Conservation (phyloP, 2,113 vertebrate species). For the Epinephelus moara region DNA sequence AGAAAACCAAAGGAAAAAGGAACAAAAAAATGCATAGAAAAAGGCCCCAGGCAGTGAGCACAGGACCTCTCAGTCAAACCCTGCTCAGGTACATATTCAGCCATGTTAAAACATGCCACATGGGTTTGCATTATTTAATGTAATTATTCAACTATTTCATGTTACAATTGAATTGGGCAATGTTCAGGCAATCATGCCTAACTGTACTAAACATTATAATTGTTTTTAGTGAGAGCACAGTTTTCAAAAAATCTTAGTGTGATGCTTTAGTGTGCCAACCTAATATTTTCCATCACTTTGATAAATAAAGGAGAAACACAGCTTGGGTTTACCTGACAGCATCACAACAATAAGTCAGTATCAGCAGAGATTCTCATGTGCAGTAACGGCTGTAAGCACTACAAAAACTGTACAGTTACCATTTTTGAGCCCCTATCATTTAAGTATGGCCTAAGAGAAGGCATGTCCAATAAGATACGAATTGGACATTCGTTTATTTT, state of each 20-base stretch:
- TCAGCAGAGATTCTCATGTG: background rate
- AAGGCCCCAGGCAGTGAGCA: slow-evolving; percentile 62
- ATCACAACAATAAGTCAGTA: background rate
- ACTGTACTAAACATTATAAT: background rate
- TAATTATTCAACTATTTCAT: slow-evolving; percentile 58
- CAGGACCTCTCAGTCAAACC: slow-evolving; percentile 6
- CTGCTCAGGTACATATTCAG: slow-evolving; percentile 43
- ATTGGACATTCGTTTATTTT: no score
- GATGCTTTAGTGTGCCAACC: background rate
- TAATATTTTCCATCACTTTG: background rate
- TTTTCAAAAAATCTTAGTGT: background rate
- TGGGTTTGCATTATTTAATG: slow-evolving; percentile 57
- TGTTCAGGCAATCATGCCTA: slow-evolving; percentile 16
- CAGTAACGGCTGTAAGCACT: background rate
- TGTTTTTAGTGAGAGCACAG: background rate
- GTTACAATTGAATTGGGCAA: slow-evolving; percentile 20
- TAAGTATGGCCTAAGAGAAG: background rate
- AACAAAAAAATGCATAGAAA: slow-evolving; percentile 59
- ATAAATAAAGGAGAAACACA: background rate
- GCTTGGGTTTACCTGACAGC: background rate
- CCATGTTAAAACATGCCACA: slow-evolving; percentile 75
- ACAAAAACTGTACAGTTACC: background rate
- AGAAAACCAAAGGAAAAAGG: slow-evolving; percentile 41
- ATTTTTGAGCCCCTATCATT: background rate
- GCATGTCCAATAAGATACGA: background rate